These are phyloP conservation scores for Trinectes maculatus DNA, from an alignment of 2,113 vertebrate genomes.

Conservation along the genomic window DNA sequence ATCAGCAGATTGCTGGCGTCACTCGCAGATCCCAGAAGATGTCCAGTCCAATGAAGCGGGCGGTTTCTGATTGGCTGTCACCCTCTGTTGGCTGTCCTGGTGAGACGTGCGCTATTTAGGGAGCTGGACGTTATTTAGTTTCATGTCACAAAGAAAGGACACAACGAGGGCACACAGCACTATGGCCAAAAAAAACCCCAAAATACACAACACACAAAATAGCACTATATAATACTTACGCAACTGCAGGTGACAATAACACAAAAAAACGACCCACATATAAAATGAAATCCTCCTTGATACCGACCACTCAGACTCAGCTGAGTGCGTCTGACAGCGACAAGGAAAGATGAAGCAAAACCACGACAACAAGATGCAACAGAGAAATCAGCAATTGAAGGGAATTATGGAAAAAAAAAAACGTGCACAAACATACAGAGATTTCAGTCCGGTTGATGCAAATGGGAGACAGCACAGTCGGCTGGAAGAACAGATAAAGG, in stretches of 20 bases:
- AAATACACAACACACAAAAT: not conserved
- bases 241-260: conserved; percentile 18
- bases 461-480: conserved; percentile 10
- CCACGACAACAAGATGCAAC: not conserved
- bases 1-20: conserved; percentile 45
- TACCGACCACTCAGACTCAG: conserved; percentile 17
- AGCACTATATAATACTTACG: conserved; percentile 12
- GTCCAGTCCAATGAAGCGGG: conserved; percentile 49
- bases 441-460: not conserved
- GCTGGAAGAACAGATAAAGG: conserved; percentile 11
- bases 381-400: not conserved
- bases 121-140: conserved; percentile 34
- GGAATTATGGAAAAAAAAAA: conserved; percentile 17
- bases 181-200: conserved; percentile 2
- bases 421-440: not conserved
- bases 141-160: conserved; percentile 39
- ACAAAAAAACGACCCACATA: conserved; percentile 14
- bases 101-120: conserved; percentile 47
- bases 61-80: conserved; percentile 68
- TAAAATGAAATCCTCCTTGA: conserved; percentile 4
- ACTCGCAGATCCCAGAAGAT: conserved; percentile 42
- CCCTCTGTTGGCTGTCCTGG: conserved; percentile 32
- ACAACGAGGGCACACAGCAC: conserved; percentile 26
- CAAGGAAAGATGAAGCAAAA: conserved; percentile 4
- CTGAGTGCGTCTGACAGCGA: conserved; percentile 34